Evolutionary conservation across 2,113 vertebrate species (phyloP).

Genomic region (Alligator sinensis): DNA sequence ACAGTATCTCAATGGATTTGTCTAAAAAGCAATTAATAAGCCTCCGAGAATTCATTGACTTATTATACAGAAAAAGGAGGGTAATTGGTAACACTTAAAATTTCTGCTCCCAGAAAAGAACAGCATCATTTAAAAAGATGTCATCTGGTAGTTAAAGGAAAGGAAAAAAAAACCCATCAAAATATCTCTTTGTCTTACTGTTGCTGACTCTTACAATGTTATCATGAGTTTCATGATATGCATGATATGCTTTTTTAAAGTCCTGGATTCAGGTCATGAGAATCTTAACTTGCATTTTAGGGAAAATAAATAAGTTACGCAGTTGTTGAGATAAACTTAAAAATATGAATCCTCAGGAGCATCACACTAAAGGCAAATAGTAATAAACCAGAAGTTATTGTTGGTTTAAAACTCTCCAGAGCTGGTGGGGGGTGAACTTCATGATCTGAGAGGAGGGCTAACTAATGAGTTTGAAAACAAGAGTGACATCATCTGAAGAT

Average conservation of each 20-base stretch:
- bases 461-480: not conserved
- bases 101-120: slow-evolving; percentile 14
- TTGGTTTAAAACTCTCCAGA: not conserved
- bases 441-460: not conserved
- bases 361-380: not conserved
- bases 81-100: not conserved
- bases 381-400: too few relatives aligned
- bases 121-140: not conserved
- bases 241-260: not conserved
- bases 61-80: not conserved
- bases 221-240: not conserved
- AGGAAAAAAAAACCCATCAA: not conserved
- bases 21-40: slow-evolving; percentile 11
- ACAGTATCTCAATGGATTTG: slow-evolving; percentile 12
- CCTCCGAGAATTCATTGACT: slow-evolving; percentile 6
- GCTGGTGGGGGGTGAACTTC: not conserved
- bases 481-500: not conserved
- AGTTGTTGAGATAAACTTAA: not conserved
- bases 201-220: not conserved
- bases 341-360: not conserved
- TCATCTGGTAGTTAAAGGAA: not conserved
- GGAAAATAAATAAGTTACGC: not conserved
- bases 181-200: not conserved
- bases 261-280: not conserved
- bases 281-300: not conserved